Base-by-base conservation (phyloP, 2,888 invertebrate genomes). In the Arctia plantaginis region DNA sequence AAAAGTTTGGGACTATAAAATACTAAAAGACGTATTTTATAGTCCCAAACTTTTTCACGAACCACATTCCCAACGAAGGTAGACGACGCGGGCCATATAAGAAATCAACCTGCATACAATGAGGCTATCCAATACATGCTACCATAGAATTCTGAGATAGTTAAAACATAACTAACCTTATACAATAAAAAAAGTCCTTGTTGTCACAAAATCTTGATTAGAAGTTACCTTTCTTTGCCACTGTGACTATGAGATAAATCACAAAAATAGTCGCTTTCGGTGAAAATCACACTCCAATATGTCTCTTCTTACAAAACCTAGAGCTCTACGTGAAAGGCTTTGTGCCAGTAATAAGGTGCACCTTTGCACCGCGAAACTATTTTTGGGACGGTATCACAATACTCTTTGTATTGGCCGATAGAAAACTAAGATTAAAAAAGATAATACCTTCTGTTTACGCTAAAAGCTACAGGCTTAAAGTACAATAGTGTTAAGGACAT, bases 341-440 rank as follows among this genome's bases (percentile, higher is more conserved):
- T 76, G 81, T 83, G 79, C 78, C 80, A 82, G 84, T 87, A 89
- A 90, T 89, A 89, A 86, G 87, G 84, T 87, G 85, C 86, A 87
- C 84, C 75, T 71, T 39, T 83, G 84, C 80, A 84, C 77, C 81
- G 77, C 75, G 72, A 80, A 86, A 86, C 85, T 86, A 87, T 87
- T 90, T 84, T 87, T 85, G 84, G 80, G 82, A 78, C 23, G 73
- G 78, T 81, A 83, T 85, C 82, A 85, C 86, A 88, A 88, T 84
- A 83, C 82, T 75, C 72, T 82, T 82, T 78, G 81, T 83, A 81
- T 77, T 80, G 80, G 69, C 44, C 70, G 71, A 76, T 78, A 66
- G 76, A 74, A 77, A 47, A 69, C 23, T 18, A 68, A 81, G 77
- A 83, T 84, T 79, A 82, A 82, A 82, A 55, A 71, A 72, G 70